Evolutionary conservation across 2,888 invertebrate species (phyloP).

Genomic region (Copidosoma aretas): DNA sequence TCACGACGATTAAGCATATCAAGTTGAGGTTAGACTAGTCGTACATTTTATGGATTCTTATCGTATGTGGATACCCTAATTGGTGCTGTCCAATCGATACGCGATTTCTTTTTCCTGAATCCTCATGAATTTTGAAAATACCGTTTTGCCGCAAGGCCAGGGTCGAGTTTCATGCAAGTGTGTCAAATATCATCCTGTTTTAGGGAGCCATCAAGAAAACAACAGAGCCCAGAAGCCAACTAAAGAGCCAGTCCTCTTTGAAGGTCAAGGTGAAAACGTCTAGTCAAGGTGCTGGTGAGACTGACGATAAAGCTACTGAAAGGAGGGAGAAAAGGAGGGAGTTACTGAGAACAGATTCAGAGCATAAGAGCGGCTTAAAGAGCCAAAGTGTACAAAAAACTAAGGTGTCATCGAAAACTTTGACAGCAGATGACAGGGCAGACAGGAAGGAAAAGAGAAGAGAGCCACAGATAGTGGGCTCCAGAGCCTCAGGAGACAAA

Average conservation of each 20-base stretch:
- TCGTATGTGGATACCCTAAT: slow-evolving; percentile 16
- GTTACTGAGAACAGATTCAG: slow-evolving; percentile 16
- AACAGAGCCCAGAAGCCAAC: slow-evolving; percentile 17
- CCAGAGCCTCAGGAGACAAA: slow-evolving; percentile 16
- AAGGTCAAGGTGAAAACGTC: slow-evolving; percentile 7
- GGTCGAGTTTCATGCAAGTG: not conserved
- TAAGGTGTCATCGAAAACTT: not conserved
- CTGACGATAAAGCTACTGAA: slow-evolving; percentile 6
- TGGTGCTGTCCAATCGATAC: slow-evolving; percentile 1
- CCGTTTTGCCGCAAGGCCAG: not conserved
- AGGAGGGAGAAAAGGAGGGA: slow-evolving; percentile 22
- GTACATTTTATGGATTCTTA: not conserved
- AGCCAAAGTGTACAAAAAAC: not conserved
- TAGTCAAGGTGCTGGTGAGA: slow-evolving; percentile 10
- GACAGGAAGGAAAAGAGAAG: slow-evolving; percentile 8
- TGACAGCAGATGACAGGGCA: not conserved
- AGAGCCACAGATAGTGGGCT: slow-evolving; percentile 21
- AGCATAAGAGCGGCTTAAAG: no score
- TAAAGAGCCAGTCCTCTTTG: slow-evolving; percentile 24
- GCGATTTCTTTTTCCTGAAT: slow-evolving; percentile 3
- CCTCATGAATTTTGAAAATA: not conserved
- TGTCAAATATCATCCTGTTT: slow-evolving; percentile 3
- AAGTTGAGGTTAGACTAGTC: not conserved
- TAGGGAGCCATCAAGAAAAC: slow-evolving; percentile 34
- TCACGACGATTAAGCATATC: not conserved